Percentiles rank a stretch among this genome's conserved stretches.
phyloP scores from a whole-genome alignment of 2,888 invertebrate genomes.

The Rhamnusium bicolor region DNA sequence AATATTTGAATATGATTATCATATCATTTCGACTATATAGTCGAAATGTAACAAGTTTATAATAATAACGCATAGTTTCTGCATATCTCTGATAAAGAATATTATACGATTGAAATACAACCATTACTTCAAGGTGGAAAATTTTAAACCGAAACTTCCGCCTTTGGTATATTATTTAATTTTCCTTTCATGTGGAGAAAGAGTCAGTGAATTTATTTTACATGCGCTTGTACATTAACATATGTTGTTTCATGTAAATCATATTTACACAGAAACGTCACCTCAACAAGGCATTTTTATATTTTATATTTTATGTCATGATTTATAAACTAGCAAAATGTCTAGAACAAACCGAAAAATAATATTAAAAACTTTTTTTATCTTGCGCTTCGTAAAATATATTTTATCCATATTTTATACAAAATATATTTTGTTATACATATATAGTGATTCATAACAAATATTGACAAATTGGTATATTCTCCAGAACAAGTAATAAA shows the following conservation, averaged over 20 bases:
- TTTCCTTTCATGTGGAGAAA: neutral
- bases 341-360: neutral
- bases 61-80: neutral
- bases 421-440: too few relatives aligned
- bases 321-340: neutral
- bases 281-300: neutral
- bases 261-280: neutral
- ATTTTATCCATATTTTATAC: too few relatives aligned
- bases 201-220: constrained; percentile 1
- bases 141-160: neutral
- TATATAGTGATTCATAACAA: too few relatives aligned
- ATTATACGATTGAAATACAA: neutral
- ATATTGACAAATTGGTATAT: too few relatives aligned
- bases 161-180: neutral
- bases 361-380: neutral
- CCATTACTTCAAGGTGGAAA: neutral
- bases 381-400: neutral
- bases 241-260: neutral
- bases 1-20: neutral
- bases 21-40: neutral
- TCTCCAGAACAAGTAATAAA: too few relatives aligned
- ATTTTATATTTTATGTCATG: neutral
- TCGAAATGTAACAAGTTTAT: too few relatives aligned
- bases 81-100: neutral
- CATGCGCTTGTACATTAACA: neutral